These are phyloP conservation scores for Steinernema feltiae DNA, from an alignment of 1,140 invertebrate genomes.

Conservation along the genomic window DNA sequence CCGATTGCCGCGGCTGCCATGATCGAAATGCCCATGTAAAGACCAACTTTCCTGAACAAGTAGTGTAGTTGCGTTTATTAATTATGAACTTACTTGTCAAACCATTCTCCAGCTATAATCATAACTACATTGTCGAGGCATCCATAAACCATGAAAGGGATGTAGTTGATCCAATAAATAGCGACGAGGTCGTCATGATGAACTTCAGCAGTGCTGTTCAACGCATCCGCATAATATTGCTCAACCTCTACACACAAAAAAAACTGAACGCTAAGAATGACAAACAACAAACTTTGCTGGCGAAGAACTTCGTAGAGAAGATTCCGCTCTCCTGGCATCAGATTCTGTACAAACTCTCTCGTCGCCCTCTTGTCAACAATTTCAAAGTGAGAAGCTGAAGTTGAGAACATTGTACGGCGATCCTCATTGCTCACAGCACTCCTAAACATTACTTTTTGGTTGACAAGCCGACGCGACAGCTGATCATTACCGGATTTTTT, in stretches of 20 bases:
- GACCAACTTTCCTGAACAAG: constrained; percentile 5
- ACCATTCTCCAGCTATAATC: constrained; percentile 89
- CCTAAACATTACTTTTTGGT: not conserved
- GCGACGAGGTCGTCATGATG: constrained; percentile 31
- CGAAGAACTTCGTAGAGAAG: constrained; percentile 32
- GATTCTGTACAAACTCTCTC: constrained; percentile 20
- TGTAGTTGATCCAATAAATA: constrained; percentile 67
- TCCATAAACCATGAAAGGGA: constrained; percentile 91
- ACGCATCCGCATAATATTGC: constrained; percentile 14
- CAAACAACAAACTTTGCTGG: not conserved
- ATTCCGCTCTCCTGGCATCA: constrained; percentile 19
- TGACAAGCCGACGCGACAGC: not conserved
- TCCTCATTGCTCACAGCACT: not conserved
- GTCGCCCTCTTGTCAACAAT: constrained; percentile 23
- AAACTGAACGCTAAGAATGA: not conserved
- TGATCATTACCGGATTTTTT: not conserved
- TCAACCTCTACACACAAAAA: not conserved
- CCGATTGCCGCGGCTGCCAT: constrained; percentile 61
- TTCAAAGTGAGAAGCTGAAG: constrained; percentile 1
- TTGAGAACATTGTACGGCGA: not conserved
- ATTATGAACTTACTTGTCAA: constrained; percentile 65
- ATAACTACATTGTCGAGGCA: constrained; percentile 92
- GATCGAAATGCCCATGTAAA: constrained; percentile 26
- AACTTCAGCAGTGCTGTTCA: constrained; percentile 26
- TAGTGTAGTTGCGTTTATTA: not conserved